Evolutionary conservation across 1,140 invertebrate genomes (phyloP).

Genomic region (Pararge aegeria): DNA sequence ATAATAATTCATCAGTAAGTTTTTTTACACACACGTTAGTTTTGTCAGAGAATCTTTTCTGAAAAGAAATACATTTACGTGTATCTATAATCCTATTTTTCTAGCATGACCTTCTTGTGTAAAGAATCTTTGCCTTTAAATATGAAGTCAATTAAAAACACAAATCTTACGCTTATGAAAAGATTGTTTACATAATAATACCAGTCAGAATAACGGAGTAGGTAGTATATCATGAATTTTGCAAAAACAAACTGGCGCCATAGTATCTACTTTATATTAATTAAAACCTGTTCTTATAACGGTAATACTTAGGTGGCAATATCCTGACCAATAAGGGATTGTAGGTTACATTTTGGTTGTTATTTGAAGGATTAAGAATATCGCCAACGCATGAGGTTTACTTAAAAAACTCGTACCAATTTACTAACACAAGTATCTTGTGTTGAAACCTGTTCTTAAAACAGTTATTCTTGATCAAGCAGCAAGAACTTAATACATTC

Average conservation of each 20-base stretch:
- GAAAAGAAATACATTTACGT: too few species aligned
- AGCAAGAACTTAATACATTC: too few species aligned
- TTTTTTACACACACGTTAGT: too few species aligned
- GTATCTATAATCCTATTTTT: too few species aligned
- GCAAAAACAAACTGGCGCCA: neutral
- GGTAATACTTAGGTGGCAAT: neutral
- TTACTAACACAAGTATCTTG: neutral
- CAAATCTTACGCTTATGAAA: too few species aligned
- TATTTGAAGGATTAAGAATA: slow-evolving; percentile 3
- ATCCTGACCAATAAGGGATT: neutral
- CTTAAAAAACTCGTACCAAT: neutral
- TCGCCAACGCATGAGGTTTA: neutral
- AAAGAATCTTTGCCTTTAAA: too few species aligned
- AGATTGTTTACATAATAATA: too few species aligned
- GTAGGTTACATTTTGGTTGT: neutral
- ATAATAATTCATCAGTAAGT: too few species aligned
- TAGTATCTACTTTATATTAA: neutral
- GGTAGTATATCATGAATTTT: neutral
- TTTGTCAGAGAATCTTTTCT: too few species aligned
- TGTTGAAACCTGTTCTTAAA: slow-evolving; percentile 24
- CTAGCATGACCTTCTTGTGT: too few species aligned
- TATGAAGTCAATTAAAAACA: too few species aligned
- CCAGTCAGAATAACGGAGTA: too few species aligned
- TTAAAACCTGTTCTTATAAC: slow-evolving; percentile 21
- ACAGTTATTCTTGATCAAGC: slow-evolving; percentile 19